Conservation (phyloP, 2,888 invertebrate species). For the Cataglyphis altisquamis region DNA sequence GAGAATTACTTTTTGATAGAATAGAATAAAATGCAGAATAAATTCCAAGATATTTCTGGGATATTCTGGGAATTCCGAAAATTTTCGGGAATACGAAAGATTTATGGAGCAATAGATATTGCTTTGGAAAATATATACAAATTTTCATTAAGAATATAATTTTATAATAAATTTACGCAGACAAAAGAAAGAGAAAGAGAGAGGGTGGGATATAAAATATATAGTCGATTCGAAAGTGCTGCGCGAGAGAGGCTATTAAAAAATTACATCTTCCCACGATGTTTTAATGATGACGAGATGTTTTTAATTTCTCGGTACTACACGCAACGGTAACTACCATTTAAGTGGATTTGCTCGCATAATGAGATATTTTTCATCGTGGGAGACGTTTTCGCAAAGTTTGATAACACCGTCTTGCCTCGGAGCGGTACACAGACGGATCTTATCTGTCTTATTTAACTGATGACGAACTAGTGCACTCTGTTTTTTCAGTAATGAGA, state of each 20-base stretch:
- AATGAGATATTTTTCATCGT: constrained; percentile 11
- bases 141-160: not conserved
- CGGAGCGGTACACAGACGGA: constrained; percentile 12
- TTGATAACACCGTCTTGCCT: constrained; percentile 16
- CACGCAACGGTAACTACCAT: not conserved
- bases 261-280: not conserved
- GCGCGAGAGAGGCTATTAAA: not conserved
- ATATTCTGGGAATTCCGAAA: too few relatives aligned
- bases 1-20: not conserved
- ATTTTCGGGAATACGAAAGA: not conserved
- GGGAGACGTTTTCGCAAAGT: not conserved
- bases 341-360: constrained; percentile 4
- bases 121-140: not conserved
- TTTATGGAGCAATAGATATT: not conserved
- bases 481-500: constrained; percentile 45
- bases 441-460: constrained; percentile 53
- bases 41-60: not conserved
- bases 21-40: not conserved
- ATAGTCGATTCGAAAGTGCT: not conserved
- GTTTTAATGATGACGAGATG: not conserved
- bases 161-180: not conserved
- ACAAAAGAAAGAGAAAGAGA: not conserved
- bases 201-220: not conserved
- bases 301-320: not conserved
- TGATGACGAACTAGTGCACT: constrained; percentile 19